Evolutionary conservation across 1,140 invertebrate genomes (phyloP).

Genomic region (Lepidotrigona ventralis): DNA sequence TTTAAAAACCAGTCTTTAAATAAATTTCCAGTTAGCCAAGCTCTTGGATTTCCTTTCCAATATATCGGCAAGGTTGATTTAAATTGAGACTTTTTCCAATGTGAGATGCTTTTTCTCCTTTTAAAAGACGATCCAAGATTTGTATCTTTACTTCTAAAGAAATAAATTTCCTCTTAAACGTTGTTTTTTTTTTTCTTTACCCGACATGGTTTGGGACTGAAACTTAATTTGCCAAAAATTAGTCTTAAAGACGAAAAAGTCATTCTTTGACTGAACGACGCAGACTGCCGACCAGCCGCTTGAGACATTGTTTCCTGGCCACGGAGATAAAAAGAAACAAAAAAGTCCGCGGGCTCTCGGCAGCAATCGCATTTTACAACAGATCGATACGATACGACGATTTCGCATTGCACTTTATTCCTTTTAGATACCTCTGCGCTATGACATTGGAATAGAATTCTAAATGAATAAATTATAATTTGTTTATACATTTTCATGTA

Average conservation of each 20-base stretch:
- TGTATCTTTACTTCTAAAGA: not conserved
- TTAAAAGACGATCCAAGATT: constrained; percentile 3
- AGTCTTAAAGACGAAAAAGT: constrained; percentile 15
- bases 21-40: constrained; percentile 65
- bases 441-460: too few relatives aligned
- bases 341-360: too few relatives aligned
- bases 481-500: too few relatives aligned
- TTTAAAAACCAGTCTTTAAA: constrained; percentile 67
- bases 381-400: too few relatives aligned
- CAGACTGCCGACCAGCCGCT: not conserved
- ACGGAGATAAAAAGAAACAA: not conserved
- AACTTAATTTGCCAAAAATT: constrained; percentile 27
- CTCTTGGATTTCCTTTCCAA: constrained; percentile 40
- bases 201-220: constrained; percentile 20
- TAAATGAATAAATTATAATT: too few relatives aligned
- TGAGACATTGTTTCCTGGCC: not conserved
- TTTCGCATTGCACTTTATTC: too few relatives aligned
- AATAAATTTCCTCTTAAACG: too few relatives aligned
- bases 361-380: too few relatives aligned
- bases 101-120: not conserved
- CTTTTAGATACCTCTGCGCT: too few relatives aligned
- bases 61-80: not conserved
- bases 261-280: constrained; percentile 6
- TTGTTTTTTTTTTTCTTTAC: constrained; percentile 35
- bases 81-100: too few relatives aligned